Percentiles rank a stretch among this genome's conserved stretches.
Conservation (phyloP, 2,113 vertebrate genomes). For the Antechinus flavipes region DNA sequence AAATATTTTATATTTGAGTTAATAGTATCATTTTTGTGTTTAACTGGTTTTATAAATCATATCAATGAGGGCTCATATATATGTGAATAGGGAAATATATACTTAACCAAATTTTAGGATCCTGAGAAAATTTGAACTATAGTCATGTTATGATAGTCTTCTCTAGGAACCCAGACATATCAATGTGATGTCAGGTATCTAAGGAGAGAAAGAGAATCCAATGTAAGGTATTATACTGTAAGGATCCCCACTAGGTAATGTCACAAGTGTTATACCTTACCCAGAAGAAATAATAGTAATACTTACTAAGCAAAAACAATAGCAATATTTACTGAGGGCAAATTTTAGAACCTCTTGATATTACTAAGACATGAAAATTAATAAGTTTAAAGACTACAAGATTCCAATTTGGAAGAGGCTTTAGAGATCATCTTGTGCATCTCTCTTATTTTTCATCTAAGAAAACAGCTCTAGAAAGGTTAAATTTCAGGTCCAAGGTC, state of each 20-base stretch:
- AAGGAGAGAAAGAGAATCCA: neutral
- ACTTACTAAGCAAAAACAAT: neutral
- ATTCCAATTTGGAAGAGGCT: no score
- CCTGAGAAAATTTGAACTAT: neutral
- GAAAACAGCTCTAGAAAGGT: no score
- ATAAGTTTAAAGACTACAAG: neutral
- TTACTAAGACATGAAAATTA: constrained; percentile 27
- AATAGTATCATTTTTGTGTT: neutral
- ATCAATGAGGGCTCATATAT: neutral
- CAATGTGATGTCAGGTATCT: neutral
- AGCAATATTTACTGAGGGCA: neutral
- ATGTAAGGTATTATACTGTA: neutral
- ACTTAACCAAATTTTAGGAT: neutral
- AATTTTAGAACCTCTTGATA: neutral
- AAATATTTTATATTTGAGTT: neutral
- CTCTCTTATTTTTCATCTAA: no score
- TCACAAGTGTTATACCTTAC: neutral
- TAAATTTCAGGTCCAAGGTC: no score
- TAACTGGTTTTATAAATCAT: neutral
- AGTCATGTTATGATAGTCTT: neutral
- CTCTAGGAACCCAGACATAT: neutral
- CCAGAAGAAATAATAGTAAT: neutral
- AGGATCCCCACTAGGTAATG: neutral
- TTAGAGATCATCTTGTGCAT: no score
- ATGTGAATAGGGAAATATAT: neutral